phyloP scores from a whole-genome alignment of 2,113 vertebrate genomes.

The Rhipidura dahli region DNA sequence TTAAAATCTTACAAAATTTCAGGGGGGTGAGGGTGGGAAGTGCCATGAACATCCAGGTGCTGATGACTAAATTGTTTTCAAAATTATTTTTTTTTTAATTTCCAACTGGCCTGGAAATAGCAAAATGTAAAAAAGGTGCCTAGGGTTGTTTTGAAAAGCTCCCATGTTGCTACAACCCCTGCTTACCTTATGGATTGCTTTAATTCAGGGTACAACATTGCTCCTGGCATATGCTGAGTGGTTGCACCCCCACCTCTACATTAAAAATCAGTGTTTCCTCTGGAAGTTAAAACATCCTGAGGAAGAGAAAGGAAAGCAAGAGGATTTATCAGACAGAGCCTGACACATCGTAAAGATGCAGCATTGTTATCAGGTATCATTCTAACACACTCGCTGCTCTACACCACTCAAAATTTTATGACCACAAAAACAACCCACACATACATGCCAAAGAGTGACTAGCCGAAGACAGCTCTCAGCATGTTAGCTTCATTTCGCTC shows the following conservation, averaged over 20 bases:
- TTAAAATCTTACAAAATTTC: not conserved
- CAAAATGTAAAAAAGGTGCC: not conserved
- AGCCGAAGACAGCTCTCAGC: conserved; percentile 60
- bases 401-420: conserved; percentile 62
- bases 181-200: not conserved
- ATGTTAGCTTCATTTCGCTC: conserved; percentile 56
- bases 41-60: not conserved
- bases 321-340: conserved; percentile 46
- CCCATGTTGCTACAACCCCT: not conserved
- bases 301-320: conserved; percentile 46
- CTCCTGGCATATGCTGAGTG: not conserved
- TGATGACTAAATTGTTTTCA: conserved; percentile 14
- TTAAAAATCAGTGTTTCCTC: conserved; percentile 33
- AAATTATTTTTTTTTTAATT: not conserved
- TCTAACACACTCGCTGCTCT: conserved; percentile 53
- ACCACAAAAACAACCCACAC: conserved; percentile 61
- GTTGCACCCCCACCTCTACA: not conserved
- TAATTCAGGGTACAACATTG: not conserved
- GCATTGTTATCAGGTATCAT: conserved; percentile 68
- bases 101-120: not conserved
- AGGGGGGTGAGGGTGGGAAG: not conserved
- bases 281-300: conserved; percentile 48
- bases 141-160: not conserved
- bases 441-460: conserved; percentile 56
- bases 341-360: conserved; percentile 59